phyloP scores from a whole-genome alignment of 1,140 invertebrate genomes.

The Anadara kagoshimensis region DNA sequence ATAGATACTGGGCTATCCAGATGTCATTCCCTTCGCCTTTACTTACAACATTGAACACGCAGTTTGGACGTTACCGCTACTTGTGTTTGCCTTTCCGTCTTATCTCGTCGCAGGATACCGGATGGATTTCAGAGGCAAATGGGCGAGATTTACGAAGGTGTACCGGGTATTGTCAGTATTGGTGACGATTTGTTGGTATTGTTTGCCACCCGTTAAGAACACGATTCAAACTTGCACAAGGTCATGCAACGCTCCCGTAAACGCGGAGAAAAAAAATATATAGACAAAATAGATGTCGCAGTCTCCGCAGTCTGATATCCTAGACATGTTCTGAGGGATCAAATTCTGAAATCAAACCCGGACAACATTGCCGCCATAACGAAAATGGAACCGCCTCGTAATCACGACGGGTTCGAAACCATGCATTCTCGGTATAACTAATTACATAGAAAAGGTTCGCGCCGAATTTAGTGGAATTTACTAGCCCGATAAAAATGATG shows the following conservation, averaged over 20 bases:
- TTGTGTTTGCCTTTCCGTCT: conserved; percentile 66
- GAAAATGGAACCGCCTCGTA: too few species aligned
- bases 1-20: conserved; percentile 68
- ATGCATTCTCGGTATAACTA: too few species aligned
- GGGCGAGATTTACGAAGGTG: conserved; percentile 61
- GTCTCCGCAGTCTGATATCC: too few species aligned
- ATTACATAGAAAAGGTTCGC: too few species aligned
- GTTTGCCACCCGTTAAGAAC: conserved; percentile 54
- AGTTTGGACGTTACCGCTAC: conserved; percentile 68
- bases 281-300: conserved; percentile 35
- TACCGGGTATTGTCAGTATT: conserved; percentile 63
- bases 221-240: conserved; percentile 62
- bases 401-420: too few species aligned
- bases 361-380: too few species aligned
- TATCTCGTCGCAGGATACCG: conserved; percentile 50
- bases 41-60: conserved; percentile 61
- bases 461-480: too few species aligned
- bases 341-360: too few species aligned
- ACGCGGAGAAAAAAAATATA: conserved; percentile 19
- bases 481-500: too few species aligned
- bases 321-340: too few species aligned
- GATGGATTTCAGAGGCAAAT: conserved; percentile 65
- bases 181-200: conserved; percentile 72
- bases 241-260: conserved; percentile 63
- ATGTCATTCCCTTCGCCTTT: conserved; percentile 62